These are phyloP conservation scores for Chelidonichthys spinosus DNA, from an alignment of 2,797 vertebrate genomes.

Conservation along the genomic window DNA sequence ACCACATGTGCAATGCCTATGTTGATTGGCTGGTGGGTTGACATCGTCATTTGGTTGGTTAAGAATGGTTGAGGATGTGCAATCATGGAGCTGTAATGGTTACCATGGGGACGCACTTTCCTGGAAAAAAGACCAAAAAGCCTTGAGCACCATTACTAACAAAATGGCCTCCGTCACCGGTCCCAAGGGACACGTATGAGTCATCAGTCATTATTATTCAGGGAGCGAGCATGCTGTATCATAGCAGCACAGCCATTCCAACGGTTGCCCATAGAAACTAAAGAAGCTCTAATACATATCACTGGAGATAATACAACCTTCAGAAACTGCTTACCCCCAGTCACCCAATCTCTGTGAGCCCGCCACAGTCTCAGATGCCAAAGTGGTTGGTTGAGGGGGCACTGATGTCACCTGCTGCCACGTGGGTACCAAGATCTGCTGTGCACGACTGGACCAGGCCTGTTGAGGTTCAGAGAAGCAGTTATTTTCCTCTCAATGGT, in stretches of 20 bases:
- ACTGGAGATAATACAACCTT: neutral
- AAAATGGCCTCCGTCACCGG: constrained; percentile 55
- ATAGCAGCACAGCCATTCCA: constrained; percentile 34
- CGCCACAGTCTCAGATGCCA: constrained; percentile 92
- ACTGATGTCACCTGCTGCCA: constrained; percentile 95
- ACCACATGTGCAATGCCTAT: constrained; percentile 98
- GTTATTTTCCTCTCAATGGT: neutral
- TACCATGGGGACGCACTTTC: constrained; percentile 95
- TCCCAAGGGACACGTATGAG: constrained; percentile 68
- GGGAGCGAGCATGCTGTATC: constrained; percentile 46
- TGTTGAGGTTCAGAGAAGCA: constrained; percentile 66
- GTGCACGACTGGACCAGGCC: constrained; percentile 93
- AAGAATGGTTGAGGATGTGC: constrained; percentile 94
- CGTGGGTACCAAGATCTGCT: constrained; percentile 95
- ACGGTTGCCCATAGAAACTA: constrained; percentile 32
- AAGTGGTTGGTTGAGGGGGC: constrained; percentile 87
- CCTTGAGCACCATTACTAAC: constrained; percentile 65
- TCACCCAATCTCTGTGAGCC: constrained; percentile 95
- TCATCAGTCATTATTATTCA: constrained; percentile 78
- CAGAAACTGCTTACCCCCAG: constrained; percentile 90
- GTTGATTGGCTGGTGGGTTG: constrained; percentile 96
- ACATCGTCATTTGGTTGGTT: constrained; percentile 96
- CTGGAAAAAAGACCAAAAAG: constrained; percentile 81
- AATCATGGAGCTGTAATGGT: constrained; percentile 95
- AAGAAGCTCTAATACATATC: constrained; percentile 22